Evolutionary conservation across 1,140 invertebrate genomes (phyloP).

Genomic region (Bombus sibiricus): DNA sequence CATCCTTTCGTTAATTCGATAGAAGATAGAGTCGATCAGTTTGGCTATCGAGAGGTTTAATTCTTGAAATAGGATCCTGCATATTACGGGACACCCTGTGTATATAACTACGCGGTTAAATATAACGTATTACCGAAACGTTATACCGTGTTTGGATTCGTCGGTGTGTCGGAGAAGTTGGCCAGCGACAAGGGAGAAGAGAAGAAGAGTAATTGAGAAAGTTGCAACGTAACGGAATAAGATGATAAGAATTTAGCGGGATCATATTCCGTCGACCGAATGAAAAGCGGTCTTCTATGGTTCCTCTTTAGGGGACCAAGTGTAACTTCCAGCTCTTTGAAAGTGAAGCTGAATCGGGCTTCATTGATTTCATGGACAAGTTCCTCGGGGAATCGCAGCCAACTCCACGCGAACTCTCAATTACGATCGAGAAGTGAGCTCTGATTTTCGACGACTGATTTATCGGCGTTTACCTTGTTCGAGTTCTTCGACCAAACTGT

Average conservation of each 20-base stretch:
- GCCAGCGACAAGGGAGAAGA: not conserved
- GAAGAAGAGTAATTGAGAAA: slow-evolving; percentile 11
- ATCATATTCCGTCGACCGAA: not conserved
- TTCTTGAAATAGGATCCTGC: no score
- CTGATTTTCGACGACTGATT: not conserved
- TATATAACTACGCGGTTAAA: no score
- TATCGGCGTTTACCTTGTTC: not conserved
- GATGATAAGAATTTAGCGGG: slow-evolving; percentile 1
- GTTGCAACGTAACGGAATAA: not conserved
- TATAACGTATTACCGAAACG: not conserved
- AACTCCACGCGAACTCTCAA: not conserved
- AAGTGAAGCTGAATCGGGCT: not conserved
- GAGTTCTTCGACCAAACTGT: not conserved
- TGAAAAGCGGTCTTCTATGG: not conserved
- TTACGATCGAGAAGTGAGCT: not conserved
- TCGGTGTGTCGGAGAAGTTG: no score
- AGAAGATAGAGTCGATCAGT: not conserved
- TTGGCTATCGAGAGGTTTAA: not conserved
- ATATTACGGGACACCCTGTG: no score
- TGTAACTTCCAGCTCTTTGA: not conserved
- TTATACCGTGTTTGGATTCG: not conserved
- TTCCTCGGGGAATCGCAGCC: not conserved
- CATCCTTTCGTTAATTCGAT: no score
- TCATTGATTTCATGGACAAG: slow-evolving; percentile 18
- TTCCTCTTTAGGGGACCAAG: not conserved